These are phyloP conservation scores for Hedychridium roseum DNA, from an alignment of 2,888 invertebrate genomes.

Conservation along the genomic window DNA sequence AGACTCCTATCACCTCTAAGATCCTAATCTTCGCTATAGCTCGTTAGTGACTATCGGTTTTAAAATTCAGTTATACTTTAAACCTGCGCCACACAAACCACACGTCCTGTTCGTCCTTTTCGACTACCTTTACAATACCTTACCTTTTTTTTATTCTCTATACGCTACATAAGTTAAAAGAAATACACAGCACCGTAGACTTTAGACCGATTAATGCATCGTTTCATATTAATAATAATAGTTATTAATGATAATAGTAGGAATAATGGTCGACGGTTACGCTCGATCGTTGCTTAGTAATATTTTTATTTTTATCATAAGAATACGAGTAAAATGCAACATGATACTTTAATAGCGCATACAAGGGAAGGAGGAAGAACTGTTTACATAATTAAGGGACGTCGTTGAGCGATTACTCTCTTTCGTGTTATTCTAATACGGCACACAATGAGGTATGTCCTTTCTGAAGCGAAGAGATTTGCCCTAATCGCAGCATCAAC, in stretches of 20 bases:
- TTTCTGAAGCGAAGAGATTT: constrained; percentile 27
- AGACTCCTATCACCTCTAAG: constrained; percentile 27
- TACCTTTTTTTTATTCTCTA: constrained; percentile 49
- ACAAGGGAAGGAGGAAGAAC: constrained; percentile 24
- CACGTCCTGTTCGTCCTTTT: constrained; percentile 31
- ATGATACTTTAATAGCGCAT: constrained; percentile 34
- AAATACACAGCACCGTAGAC: constrained; percentile 43
- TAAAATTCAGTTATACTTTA: constrained; percentile 21
- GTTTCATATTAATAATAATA: constrained; percentile 34
- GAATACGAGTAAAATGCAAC: constrained; percentile 36
- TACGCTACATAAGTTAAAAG: constrained; percentile 42
- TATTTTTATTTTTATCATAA: constrained; percentile 45
- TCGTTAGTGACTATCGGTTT: constrained; percentile 12
- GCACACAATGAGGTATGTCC: constrained; percentile 31
- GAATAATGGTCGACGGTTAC: no score
- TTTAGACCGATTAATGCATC: constrained; percentile 42
- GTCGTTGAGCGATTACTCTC: constrained; percentile 28
- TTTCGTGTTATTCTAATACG: constrained; percentile 32
- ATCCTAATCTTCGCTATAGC: constrained; percentile 24
- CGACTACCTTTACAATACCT: constrained; percentile 47
- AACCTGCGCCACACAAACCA: constrained; percentile 13
- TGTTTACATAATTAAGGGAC: constrained; percentile 35
- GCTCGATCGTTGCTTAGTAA: no score
- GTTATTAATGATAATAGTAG: no score
- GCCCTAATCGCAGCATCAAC: constrained; percentile 35